Evolutionary conservation across 37 sponge, comb jelly and placozoan genomes (phyloP), one percentile per base, ranked within the genome.

Genomic region (Chondrosia reniformis): DNA sequence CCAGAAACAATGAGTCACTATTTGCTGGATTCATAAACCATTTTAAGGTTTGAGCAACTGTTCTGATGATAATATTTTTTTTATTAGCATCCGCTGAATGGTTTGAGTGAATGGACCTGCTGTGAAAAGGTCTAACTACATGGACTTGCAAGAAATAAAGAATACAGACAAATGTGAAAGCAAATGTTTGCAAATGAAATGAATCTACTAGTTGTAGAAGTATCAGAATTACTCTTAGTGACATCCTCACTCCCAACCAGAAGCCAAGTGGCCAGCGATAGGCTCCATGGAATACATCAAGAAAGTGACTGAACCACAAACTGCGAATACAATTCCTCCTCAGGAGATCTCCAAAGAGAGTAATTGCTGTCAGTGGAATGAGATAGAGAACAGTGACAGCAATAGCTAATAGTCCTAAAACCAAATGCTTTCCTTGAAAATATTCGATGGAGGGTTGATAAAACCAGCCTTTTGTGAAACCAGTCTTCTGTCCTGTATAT

Each of bases 281-380:
- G 22, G 67, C 67, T 36, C 67, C 67, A 33, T 66, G 67, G 36
- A 66, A 66, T 7, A 32, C 67, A 34, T 66, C 67, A 32, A 66
- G 7, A 66, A 66, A 66, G 38, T 66, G 67, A 17, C 67, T 66
- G 36, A 66, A 34, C 38, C 33, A 66, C 4, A 32, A 19, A 8
- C 67, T 66, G 5, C 67, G 67, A 37, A 40, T 30, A 17, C 67
- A 66, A 5, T 15, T 33, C 36, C 38, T 31, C 5, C 9, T 5
- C 27, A 61, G 17, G 8, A 24, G 63, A 31, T 66, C 67, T 19
- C 37, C 67, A 66, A 66, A 66, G 4, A 66, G 38, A 19, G 39
- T 66, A 21, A 66, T 17, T 33, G 36, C 30, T 5, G 39, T 66
- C 37, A 66, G 67, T 36, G 67, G 67, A 32, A 31, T 21, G 9